Percentiles rank a stretch among this genome's conserved stretches.
Conservation (phyloP, 2,888 invertebrate species). For the Acanthoscelides obtectus region DNA sequence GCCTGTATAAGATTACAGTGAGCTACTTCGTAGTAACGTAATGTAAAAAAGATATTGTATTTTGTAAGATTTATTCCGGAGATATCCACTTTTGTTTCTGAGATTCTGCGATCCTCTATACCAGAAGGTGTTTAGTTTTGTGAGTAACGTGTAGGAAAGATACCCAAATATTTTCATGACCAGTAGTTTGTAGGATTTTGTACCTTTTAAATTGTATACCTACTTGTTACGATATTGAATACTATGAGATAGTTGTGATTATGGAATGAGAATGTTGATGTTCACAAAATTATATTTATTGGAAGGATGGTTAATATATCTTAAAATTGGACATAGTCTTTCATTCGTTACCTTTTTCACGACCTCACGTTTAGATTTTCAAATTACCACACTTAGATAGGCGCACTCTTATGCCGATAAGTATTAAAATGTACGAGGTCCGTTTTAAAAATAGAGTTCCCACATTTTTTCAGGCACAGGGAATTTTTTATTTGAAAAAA, state of each 20-base stretch:
- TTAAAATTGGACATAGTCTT: slow-evolving; percentile 18
- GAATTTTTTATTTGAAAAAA: too few species aligned
- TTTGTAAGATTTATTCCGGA: slow-evolving; percentile 22
- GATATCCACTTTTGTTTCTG: slow-evolving; percentile 15
- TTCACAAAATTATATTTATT: slow-evolving; percentile 27
- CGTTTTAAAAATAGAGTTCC: too few species aligned
- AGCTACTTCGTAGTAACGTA: slow-evolving; percentile 25
- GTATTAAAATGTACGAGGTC: too few species aligned
- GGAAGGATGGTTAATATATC: slow-evolving; percentile 25
- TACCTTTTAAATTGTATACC: slow-evolving; percentile 39
- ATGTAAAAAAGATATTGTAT: slow-evolving; percentile 20
- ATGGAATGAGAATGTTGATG: slow-evolving; percentile 25
- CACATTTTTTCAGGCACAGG: too few species aligned
- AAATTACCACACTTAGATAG: too few species aligned
- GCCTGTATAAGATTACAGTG: slow-evolving; percentile 40
- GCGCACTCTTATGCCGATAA: too few species aligned
- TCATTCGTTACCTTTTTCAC: not conserved
- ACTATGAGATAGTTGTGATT: slow-evolving; percentile 1
- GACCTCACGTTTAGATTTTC: too few species aligned
- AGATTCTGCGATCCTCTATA: slow-evolving; percentile 16
- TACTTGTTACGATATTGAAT: slow-evolving; percentile 1
- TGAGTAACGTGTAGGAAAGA: slow-evolving; percentile 10
- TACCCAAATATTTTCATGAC: slow-evolving; percentile 41
- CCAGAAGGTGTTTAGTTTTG: slow-evolving; percentile 21
- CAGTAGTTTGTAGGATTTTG: slow-evolving; percentile 42